Conservation (phyloP, 2,888 invertebrate genomes). For the Eupithecia insigniata region DNA sequence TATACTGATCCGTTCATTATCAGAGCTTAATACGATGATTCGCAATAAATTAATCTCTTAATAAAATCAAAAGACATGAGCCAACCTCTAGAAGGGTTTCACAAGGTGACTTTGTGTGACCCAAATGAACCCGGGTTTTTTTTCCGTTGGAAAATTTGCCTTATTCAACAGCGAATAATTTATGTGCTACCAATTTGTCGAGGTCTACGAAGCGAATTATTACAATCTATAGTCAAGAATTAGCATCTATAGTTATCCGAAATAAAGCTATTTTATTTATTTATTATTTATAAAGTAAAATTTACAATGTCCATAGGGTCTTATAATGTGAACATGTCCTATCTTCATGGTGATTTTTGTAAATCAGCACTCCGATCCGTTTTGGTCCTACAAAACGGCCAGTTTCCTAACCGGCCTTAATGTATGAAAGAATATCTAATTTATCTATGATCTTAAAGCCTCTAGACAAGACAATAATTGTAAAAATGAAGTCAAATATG, state of each 20-base stretch:
- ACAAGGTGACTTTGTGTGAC: not conserved
- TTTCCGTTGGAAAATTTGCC: not conserved
- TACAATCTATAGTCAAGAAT: too few species aligned
- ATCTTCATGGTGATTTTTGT: not conserved
- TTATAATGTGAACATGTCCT: not conserved
- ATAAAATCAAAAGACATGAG: not conserved
- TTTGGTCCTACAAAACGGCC: not conserved
- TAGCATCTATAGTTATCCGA: too few species aligned
- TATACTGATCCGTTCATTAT: not conserved
- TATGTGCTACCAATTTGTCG: not conserved
- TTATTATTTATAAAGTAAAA: too few species aligned
- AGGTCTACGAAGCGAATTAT: not conserved
- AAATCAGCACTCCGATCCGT: not conserved
- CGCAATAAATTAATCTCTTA: not conserved
- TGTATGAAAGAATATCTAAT: not conserved
- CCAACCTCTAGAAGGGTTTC: not conserved
- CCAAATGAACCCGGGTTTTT: too few species aligned
- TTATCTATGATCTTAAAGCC: too few species aligned
- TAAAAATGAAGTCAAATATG: not conserved
- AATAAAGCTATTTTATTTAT: too few species aligned
- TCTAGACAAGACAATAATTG: not conserved
- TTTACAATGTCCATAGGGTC: not conserved
- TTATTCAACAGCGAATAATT: not conserved
- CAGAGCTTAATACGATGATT: not conserved
- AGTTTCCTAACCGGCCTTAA: too few species aligned